phyloP scores from a whole-genome alignment of 2,797 vertebrate genomes.

The Luscinia megarhynchos region DNA sequence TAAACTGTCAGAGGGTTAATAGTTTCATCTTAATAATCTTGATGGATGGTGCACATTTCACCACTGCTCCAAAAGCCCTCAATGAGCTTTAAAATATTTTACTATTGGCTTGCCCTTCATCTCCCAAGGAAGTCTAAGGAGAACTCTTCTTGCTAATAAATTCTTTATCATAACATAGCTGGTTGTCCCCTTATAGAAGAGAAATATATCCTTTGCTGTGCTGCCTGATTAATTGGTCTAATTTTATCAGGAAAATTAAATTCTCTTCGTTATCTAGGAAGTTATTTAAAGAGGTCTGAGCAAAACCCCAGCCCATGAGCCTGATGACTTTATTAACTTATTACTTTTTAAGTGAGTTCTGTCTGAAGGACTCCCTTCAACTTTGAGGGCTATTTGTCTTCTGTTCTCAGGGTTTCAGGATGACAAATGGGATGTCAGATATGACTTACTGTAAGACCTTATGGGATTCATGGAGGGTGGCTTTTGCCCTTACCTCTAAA shows the following conservation, averaged over 20 bases:
- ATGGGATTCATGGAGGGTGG: background rate
- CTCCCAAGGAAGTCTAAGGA: conserved; percentile 59
- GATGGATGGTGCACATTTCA: conserved; percentile 78
- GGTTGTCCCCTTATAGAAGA: conserved; percentile 43
- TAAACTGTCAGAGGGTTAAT: conserved; percentile 85
- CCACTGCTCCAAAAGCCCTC: conserved; percentile 55
- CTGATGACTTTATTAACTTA: conserved; percentile 67
- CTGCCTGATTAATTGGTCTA: conserved; percentile 74
- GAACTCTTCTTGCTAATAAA: conserved; percentile 64
- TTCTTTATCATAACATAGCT: conserved; percentile 68
- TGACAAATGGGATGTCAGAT: conserved; percentile 39
- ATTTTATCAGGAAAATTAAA: conserved; percentile 78
- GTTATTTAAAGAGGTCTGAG: conserved; percentile 65
- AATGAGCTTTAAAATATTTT: conserved; percentile 75
- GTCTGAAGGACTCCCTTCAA: conserved; percentile 47
- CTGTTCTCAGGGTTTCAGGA: conserved; percentile 41
- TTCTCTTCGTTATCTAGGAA: conserved; percentile 56
- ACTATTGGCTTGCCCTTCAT: conserved; percentile 72
- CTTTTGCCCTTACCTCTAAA: background rate
- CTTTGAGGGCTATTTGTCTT: conserved; percentile 46
- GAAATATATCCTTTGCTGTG: conserved; percentile 56
- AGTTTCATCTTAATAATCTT: conserved; percentile 88
- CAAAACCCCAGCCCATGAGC: conserved; percentile 23
- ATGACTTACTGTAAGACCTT: conserved; percentile 12
- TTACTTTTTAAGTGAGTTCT: conserved; percentile 62